Evolutionary conservation across 2,797 vertebrate species (phyloP).

Genomic region (Chromobotia macracanthus): DNA sequence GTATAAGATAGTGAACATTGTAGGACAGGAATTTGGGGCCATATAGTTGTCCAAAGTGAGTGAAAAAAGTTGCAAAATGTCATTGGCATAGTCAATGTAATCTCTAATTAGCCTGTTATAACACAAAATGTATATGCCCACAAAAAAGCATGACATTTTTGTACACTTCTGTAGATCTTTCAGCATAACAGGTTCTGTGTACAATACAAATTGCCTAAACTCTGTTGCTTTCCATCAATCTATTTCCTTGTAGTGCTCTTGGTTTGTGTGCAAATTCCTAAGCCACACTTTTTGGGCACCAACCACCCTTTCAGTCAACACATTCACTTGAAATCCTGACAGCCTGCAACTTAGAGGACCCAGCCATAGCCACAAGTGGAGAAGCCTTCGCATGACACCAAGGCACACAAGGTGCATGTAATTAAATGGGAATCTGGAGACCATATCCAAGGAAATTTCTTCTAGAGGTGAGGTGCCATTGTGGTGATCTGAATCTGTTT

Average conservation of each 20-base stretch:
- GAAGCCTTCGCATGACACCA: background rate
- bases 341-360: background rate
- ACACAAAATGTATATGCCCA: constrained; percentile 17
- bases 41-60: constrained; percentile 10
- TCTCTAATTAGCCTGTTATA: constrained; percentile 10
- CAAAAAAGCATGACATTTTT: constrained; percentile 4
- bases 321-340: background rate
- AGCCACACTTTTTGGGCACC: background rate
- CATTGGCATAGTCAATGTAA: constrained; percentile 14
- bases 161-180: constrained; percentile 23
- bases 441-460: constrained; percentile 6
- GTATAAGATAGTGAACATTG: constrained; percentile 3
- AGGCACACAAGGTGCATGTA: constrained; percentile 10
- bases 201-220: constrained; percentile 18
- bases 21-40: background rate
- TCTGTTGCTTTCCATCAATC: constrained; percentile 19
- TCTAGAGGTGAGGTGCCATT: background rate
- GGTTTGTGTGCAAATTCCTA: constrained; percentile 19
- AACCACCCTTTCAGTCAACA: background rate
- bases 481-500: constrained; percentile 11
- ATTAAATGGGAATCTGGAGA: background rate
- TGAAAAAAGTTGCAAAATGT: constrained; percentile 6
- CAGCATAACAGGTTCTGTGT: constrained; percentile 1
- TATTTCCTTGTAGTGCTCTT: constrained; percentile 15
- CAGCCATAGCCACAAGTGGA: constrained; percentile 10